These are phyloP conservation scores for Lordiphosa mommai DNA, from an alignment of 1,140 invertebrate genomes.

Conservation along the genomic window DNA sequence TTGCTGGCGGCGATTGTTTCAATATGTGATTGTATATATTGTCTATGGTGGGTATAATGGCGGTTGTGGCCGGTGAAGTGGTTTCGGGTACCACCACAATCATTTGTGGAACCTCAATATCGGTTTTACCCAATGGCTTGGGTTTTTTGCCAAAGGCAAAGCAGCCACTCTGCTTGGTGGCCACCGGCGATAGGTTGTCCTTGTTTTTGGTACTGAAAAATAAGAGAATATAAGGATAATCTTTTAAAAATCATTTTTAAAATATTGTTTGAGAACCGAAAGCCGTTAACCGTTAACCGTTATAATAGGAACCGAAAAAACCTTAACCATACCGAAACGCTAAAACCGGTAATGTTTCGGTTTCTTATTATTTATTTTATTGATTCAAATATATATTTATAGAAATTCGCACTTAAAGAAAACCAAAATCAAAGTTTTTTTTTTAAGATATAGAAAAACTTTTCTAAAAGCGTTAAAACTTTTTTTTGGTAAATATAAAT, in stretches of 20 bases:
- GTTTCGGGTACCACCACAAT: not conserved
- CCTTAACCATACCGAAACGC: no score
- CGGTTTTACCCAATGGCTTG: constrained; percentile 26
- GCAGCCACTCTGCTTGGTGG: constrained; percentile 70
- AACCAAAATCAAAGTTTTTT: no score
- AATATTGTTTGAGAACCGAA: not conserved
- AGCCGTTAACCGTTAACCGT: no score
- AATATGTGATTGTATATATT: constrained; percentile 57
- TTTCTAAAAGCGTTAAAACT: no score
- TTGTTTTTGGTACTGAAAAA: constrained; percentile 59
- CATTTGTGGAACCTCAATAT: constrained; percentile 3
- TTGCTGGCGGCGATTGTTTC: constrained; percentile 13
- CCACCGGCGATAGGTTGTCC: constrained; percentile 69
- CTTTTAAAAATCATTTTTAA: not conserved
- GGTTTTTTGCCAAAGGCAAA: constrained; percentile 69
- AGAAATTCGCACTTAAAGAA: no score
- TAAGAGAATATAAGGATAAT: not conserved
- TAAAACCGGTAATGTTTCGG: no score
- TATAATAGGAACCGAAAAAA: no score
- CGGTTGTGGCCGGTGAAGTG: not conserved
- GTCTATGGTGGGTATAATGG: constrained; percentile 54
- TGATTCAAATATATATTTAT: no score
- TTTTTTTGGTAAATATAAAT: no score
- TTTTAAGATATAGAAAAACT: no score
- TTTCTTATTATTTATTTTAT: no score